phyloP scores from a whole-genome alignment of 2,797 vertebrate species.

The Sciurus carolinensis region DNA sequence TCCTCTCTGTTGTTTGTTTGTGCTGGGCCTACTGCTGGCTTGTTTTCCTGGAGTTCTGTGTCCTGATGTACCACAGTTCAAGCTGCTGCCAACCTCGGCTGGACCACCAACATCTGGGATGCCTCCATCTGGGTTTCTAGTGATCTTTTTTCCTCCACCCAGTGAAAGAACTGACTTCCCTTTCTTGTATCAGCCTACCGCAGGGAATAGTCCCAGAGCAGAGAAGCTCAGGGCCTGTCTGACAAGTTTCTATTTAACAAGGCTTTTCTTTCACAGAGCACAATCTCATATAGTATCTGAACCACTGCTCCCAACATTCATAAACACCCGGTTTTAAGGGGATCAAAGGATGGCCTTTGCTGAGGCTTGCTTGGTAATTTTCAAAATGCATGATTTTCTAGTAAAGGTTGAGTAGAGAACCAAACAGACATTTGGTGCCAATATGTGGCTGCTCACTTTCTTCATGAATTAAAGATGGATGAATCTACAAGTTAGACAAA shows the following conservation, averaged over 20 bases:
- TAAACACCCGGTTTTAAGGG: not conserved
- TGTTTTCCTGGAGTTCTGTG: not conserved
- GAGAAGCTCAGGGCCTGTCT: not conserved
- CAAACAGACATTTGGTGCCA: not conserved
- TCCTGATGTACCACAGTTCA: rapidly evolving
- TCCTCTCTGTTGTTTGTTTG: no score
- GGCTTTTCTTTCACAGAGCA: not conserved
- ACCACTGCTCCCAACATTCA: not conserved
- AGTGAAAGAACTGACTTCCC: not conserved
- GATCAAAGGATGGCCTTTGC: not conserved
- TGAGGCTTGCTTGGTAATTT: not conserved
- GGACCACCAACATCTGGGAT: not conserved
- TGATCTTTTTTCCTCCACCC: not conserved
- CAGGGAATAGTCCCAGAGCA: not conserved
- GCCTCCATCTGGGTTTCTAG: not conserved
- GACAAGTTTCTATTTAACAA: not conserved
- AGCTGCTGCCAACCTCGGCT: not conserved
- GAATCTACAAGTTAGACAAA: not conserved
- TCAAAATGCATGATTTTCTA: not conserved
- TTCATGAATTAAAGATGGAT: not conserved
- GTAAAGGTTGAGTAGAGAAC: not conserved
- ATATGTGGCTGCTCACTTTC: not conserved
- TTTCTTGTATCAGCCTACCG: not conserved
- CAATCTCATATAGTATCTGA: not conserved
- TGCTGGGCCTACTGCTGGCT: not conserved